Evolutionary conservation across 2,797 vertebrate species (phyloP).

Genomic region (Australoheros facetus): DNA sequence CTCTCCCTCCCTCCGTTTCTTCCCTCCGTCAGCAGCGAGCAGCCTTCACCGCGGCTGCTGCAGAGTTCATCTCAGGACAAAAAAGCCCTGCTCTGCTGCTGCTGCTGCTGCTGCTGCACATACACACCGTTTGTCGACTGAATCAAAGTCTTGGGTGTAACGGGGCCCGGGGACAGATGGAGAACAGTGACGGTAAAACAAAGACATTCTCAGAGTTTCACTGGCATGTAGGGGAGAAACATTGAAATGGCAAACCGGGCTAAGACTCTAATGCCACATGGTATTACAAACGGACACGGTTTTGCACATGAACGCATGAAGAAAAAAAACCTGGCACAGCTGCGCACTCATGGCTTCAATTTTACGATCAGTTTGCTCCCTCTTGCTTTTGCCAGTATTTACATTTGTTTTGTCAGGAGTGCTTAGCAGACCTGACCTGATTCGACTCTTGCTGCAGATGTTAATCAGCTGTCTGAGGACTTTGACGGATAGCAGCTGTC

Average conservation of each 20-base stretch:
- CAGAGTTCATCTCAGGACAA: slow-evolving; percentile 74
- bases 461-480: slow-evolving; percentile 28
- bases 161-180: slow-evolving; percentile 69
- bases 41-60: slow-evolving; percentile 55
- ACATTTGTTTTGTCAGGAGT: slow-evolving; percentile 43
- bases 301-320: slow-evolving; percentile 19
- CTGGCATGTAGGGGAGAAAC: slow-evolving; percentile 8
- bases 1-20: slow-evolving; percentile 22
- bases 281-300: slow-evolving; percentile 27
- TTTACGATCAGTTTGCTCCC: slow-evolving; percentile 33
- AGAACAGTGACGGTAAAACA: slow-evolving; percentile 63
- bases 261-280: slow-evolving; percentile 22
- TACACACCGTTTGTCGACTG: slow-evolving; percentile 50
- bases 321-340: slow-evolving; percentile 32
- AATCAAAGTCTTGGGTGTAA: slow-evolving; percentile 61
- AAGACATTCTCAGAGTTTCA: slow-evolving; percentile 40
- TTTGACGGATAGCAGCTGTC: slow-evolving; percentile 14
- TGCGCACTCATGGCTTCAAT: slow-evolving; percentile 33
- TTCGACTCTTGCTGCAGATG: slow-evolving; percentile 57
- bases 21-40: slow-evolving; percentile 45
- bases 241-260: slow-evolving; percentile 7
- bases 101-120: slow-evolving; percentile 10
- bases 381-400: slow-evolving; percentile 31
- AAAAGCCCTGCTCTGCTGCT: slow-evolving; percentile 39
- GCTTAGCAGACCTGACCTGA: slow-evolving; percentile 49